phyloP scores from a whole-genome alignment of 2,113 vertebrate genomes.

The Atlantisia rogersi region DNA sequence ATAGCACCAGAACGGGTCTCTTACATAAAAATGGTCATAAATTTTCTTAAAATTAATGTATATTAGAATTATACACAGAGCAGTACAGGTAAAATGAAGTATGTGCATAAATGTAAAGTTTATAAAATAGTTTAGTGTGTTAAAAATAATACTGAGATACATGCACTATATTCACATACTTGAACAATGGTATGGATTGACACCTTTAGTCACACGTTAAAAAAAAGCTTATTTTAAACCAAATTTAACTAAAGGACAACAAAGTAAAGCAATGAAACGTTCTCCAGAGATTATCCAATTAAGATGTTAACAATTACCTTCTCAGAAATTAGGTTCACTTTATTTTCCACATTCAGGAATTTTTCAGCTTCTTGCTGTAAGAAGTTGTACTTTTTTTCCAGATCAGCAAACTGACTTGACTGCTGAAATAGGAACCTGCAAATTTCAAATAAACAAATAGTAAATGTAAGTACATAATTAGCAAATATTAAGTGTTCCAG shows the following conservation, averaged over 20 bases:
- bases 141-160: neutral
- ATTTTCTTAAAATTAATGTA: neutral
- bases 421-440: constrained; percentile 88
- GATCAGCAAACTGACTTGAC: constrained; percentile 79
- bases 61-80: neutral
- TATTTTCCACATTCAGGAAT: constrained; percentile 79
- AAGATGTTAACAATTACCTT: constrained; percentile 80
- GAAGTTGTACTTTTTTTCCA: constrained; percentile 83
- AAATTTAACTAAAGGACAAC: neutral
- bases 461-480: neutral
- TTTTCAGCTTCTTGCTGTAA: constrained; percentile 78
- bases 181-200: neutral
- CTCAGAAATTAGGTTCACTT: constrained; percentile 82
- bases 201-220: neutral
- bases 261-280: neutral
- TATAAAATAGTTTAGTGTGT: neutral
- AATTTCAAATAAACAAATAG: constrained; percentile 31
- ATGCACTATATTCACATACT: neutral
- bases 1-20: neutral
- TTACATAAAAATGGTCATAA: neutral
- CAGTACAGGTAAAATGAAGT: neutral
- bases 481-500: neutral
- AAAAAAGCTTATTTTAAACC: neutral
- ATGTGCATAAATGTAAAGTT: neutral
- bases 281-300: neutral